Base-by-base conservation (phyloP, 1,140 invertebrate species). In the Drosophila saltans region DNA sequence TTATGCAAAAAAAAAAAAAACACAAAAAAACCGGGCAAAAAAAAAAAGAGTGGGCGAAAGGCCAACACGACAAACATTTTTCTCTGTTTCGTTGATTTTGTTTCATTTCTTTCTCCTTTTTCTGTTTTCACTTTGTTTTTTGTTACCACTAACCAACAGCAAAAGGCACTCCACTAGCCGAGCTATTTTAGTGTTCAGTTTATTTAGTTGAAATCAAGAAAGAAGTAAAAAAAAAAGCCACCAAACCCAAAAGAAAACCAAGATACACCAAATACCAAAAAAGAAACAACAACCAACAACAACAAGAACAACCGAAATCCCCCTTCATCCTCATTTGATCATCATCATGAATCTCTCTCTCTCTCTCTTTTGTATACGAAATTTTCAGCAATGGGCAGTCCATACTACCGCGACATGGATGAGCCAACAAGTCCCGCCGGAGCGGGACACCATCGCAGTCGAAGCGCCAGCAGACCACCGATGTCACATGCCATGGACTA, bases 381-480 rank as follows among this genome's bases (percentile, higher is more conserved):
- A 92, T 83, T 91, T 92, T 77, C 91, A 91, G 91, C 92, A 91
- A 93, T 94, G 93, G 93, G 94, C 79, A 94, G 94, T 91, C 93
- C 94, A 92, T 95, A 95, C 91, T 96, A 96, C 92, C 94, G 94
- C 78, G 95, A 96, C 91, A 94, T 95, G 93, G 96, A 96, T 89
- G 95, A 96, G 78, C 93, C 95, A 74, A 95, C 93, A 69, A 96
- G 95, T 93, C 95, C 96, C 75, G 94, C 95, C 79, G 95, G 95
- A 89, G 93, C 95, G 70, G 94, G 94, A 59, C 93, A 95, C 92
- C 92, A 94, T 93, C 93, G 93, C 93, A 94, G 95, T 92, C 93
- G 92, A 90, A 94, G 94, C 93, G 94, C 94, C 85, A 93, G 92
- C 76, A 93, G 94, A 91, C 94, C 94, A 82, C 92, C 92, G 80